phyloP scores from a whole-genome alignment of 2,888 invertebrate genomes.

The Rhingia campestris region DNA sequence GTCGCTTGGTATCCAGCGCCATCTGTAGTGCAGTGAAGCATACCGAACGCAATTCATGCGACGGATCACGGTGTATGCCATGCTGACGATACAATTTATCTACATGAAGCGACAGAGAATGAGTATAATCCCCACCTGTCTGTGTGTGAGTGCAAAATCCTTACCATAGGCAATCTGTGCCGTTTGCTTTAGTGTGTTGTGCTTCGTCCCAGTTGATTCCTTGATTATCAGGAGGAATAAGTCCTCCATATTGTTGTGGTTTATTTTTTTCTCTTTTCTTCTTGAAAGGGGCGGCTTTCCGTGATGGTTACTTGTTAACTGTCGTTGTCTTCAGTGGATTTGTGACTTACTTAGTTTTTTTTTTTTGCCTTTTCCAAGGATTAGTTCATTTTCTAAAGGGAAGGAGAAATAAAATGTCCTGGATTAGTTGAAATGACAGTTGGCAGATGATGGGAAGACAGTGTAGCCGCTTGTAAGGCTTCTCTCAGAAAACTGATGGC shows the following conservation, averaged over 20 bases:
- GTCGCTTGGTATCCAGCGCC: conserved; percentile 93
- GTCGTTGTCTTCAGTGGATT: conserved; percentile 29
- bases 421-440: conserved; percentile 59
- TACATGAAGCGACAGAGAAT: conserved; percentile 84
- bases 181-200: conserved; percentile 88
- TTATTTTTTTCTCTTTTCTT: conserved; percentile 25
- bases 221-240: conserved; percentile 91
- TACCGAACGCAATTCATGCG: conserved; percentile 91
- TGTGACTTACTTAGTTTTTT: background rate
- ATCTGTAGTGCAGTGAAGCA: conserved; percentile 93
- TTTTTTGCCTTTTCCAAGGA: conserved; percentile 34
- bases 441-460: conserved; percentile 48
- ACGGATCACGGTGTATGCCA: conserved; percentile 89
- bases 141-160: conserved; percentile 73
- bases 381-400: conserved; percentile 67
- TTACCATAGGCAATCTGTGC: conserved; percentile 94
- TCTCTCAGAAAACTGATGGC: conserved; percentile 9
- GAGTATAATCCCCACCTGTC: conserved; percentile 31
- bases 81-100: conserved; percentile 92
- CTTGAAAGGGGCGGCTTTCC: conserved; percentile 24
- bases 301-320: conserved; percentile 55
- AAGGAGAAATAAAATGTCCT: conserved; percentile 17
- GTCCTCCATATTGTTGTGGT: conserved; percentile 88
- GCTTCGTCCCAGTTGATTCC: conserved; percentile 92
- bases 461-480: conserved; percentile 37